These are phyloP conservation scores for Hirudinaria manillensis DNA, from an alignment of 2,888 invertebrate species.

Conservation along the genomic window DNA sequence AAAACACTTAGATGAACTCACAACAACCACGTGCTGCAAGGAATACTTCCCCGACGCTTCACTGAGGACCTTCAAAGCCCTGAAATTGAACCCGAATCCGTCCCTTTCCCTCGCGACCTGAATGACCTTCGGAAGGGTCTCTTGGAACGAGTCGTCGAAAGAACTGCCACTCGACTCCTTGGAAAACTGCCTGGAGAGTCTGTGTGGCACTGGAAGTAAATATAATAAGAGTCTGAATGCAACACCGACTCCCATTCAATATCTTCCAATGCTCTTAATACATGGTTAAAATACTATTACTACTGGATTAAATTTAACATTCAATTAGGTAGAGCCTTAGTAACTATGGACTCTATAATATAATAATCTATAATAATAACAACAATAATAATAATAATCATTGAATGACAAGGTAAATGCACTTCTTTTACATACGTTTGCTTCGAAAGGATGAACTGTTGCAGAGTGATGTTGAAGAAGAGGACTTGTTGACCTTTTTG, in stretches of 20 bases:
- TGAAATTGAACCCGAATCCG: conserved; percentile 95
- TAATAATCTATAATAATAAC: background rate
- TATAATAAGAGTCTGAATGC: background rate
- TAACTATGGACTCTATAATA: background rate
- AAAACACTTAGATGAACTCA: conserved; percentile 50
- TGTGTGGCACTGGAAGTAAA: background rate
- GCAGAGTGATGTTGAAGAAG: conserved; percentile 12
- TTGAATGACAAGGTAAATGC: too few species aligned
- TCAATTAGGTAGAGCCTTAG: background rate
- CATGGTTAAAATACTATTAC: too few species aligned
- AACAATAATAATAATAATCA: background rate
- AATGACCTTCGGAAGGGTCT: conserved; percentile 66
- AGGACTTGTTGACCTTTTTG: background rate
- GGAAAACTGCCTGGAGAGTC: conserved; percentile 56
- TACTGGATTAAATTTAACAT: too few species aligned
- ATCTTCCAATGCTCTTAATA: too few species aligned
- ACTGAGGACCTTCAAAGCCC: conserved; percentile 93
- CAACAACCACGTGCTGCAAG: conserved; percentile 93
- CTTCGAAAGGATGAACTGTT: background rate
- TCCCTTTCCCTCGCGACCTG: conserved; percentile 85
- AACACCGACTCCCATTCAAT: background rate
- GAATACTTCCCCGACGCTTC: conserved; percentile 96
- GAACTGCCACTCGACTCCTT: conserved; percentile 84
- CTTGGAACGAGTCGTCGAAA: conserved; percentile 84
- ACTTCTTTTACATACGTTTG: too few species aligned